Conservation (phyloP, 2,113 vertebrate species). For the Notechis scutatus region DNA sequence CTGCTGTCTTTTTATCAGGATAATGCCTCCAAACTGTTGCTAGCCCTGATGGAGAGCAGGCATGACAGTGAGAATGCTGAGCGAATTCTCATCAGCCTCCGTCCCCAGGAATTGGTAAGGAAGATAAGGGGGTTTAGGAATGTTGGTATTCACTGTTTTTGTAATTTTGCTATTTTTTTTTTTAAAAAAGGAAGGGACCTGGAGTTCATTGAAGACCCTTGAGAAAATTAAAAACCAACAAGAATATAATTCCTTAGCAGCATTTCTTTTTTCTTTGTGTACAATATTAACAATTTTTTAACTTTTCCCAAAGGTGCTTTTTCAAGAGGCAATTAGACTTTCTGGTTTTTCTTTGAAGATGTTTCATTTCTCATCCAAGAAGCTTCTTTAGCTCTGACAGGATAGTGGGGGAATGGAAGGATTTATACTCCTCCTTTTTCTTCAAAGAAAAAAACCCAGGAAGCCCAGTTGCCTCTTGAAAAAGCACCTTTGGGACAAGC, state of each 20-base stretch:
- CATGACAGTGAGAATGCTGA: constrained; percentile 95
- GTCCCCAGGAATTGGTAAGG: constrained; percentile 91
- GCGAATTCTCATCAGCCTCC: constrained; percentile 92
- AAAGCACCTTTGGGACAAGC: too few species aligned
- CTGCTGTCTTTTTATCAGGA: constrained; percentile 70
- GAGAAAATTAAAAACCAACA: neutral
- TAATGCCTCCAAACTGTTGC: constrained; percentile 94
- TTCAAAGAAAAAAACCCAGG: too few species aligned
- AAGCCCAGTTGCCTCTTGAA: too few species aligned
- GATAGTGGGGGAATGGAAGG: too few species aligned
- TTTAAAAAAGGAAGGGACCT: neutral
- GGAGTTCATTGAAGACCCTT: too few species aligned
- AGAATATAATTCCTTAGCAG: neutral
- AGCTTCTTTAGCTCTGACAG: too few species aligned
- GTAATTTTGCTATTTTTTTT: neutral
- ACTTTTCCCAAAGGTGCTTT: too few species aligned
- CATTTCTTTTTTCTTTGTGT: neutral
- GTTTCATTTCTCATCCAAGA: too few species aligned
- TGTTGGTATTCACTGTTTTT: neutral
- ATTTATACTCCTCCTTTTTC: too few species aligned
- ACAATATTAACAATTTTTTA: neutral
- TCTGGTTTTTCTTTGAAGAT: too few species aligned
- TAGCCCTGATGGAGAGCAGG: constrained; percentile 96
- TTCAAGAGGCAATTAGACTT: too few species aligned
- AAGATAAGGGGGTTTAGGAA: neutral